Conservation (phyloP, 2,888 invertebrate species). For the Agriotes lineatus region DNA sequence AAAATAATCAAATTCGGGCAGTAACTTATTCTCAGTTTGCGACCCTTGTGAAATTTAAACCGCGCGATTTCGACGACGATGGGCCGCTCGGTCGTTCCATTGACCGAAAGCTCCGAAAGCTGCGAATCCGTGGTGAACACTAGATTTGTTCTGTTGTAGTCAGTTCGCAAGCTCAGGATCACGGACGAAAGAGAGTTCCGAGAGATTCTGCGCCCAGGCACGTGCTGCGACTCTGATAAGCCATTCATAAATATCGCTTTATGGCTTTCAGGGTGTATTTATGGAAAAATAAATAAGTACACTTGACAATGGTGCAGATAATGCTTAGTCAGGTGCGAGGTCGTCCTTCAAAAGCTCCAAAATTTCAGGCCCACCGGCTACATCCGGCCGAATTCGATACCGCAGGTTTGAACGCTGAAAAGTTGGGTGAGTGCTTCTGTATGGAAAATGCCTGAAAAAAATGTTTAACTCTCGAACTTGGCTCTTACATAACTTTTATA, state of each 20-base stretch:
- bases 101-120: constrained; percentile 39
- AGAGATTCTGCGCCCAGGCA: constrained; percentile 35
- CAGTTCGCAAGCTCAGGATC: constrained; percentile 37
- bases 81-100: constrained; percentile 5
- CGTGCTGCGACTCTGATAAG: constrained; percentile 30
- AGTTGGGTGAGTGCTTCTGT: too few species aligned
- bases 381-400: too few species aligned
- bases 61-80: constrained; percentile 3
- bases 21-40: too few species aligned
- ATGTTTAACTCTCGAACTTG: too few species aligned
- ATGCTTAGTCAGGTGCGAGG: neutral
- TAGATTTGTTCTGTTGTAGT: constrained; percentile 33
- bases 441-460: too few species aligned
- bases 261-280: constrained; percentile 18
- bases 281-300: constrained; percentile 12
- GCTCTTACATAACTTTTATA: too few species aligned
- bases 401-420: too few species aligned
- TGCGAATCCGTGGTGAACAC: constrained; percentile 37
- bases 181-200: constrained; percentile 28
- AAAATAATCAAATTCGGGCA: too few species aligned
- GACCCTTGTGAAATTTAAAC: neutral
- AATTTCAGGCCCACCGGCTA: too few species aligned
- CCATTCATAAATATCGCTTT: constrained; percentile 19
- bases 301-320: constrained; percentile 1
- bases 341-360: neutral